These are phyloP conservation scores for Alloscopus bannaensis DNA, from an alignment of 2,888 invertebrate genomes.

Conservation along the genomic window DNA sequence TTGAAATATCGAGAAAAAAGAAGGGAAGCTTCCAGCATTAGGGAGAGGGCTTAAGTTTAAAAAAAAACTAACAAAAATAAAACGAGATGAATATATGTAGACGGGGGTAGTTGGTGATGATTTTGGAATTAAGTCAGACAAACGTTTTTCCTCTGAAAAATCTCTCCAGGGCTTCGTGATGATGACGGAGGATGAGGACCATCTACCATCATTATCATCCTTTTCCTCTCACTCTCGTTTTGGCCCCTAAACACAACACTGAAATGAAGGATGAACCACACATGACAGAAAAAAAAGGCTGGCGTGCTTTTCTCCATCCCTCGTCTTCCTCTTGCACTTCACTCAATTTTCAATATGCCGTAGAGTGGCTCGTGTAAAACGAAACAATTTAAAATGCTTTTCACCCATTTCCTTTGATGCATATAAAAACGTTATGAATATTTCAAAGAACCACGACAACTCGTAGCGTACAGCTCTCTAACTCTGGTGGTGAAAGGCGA, in stretches of 20 bases:
- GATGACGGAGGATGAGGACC: slow-evolving; percentile 16
- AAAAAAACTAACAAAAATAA: too few species aligned
- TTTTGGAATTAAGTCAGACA: slow-evolving; percentile 60
- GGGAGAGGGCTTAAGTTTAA: slow-evolving; percentile 35
- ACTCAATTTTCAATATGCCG: too few species aligned
- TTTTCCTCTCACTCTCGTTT: neutral
- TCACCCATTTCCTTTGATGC: too few species aligned
- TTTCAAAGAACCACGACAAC: too few species aligned
- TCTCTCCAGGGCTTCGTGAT: slow-evolving; percentile 51
- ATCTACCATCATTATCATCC: slow-evolving; percentile 5
- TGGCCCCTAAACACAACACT: slow-evolving; percentile 20
- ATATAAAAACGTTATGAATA: too few species aligned
- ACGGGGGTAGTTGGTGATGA: slow-evolving; percentile 59
- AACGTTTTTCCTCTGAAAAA: slow-evolving; percentile 42
- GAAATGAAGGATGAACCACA: slow-evolving; percentile 53
- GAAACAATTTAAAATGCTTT: too few species aligned
- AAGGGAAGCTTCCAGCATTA: slow-evolving; percentile 19
- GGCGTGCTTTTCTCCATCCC: too few species aligned
- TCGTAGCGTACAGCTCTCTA: too few species aligned
- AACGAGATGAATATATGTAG: too few species aligned
- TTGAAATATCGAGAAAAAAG: neutral
- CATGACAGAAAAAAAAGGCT: neutral
- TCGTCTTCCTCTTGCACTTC: too few species aligned
- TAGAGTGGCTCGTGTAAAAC: too few species aligned
- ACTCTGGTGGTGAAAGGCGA: too few species aligned